phyloP scores from a whole-genome alignment of 2,888 invertebrate genomes.

The Leptopilina drosophilae region DNA sequence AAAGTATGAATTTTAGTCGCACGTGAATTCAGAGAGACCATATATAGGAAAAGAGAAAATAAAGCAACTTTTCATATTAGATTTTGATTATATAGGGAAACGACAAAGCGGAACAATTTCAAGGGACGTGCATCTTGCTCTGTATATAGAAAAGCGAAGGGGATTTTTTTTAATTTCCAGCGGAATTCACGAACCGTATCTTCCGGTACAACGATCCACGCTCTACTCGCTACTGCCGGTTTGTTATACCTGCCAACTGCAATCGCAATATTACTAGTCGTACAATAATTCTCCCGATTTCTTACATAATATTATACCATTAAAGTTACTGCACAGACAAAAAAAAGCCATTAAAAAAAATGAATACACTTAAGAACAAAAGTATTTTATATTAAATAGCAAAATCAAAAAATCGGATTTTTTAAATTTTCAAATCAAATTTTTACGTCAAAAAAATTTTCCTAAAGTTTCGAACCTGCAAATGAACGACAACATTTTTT shows the following conservation, averaged over 20 bases:
- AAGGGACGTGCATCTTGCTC: conserved; percentile 49
- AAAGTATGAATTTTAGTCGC: too few relatives aligned
- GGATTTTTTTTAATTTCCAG: conserved; percentile 67
- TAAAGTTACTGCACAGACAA: not conserved
- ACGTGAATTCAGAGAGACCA: too few relatives aligned
- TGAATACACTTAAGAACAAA: too few relatives aligned
- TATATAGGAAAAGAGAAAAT: conserved; percentile 1
- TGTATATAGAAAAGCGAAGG: conserved; percentile 56
- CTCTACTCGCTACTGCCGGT: conserved; percentile 52
- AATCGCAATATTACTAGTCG: conserved; percentile 10
- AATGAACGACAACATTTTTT: too few relatives aligned
- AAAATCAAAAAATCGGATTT: too few relatives aligned
- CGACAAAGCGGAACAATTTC: conserved; percentile 49
- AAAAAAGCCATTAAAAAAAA: too few relatives aligned
- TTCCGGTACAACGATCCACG: conserved; percentile 72
- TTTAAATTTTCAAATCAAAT: too few relatives aligned
- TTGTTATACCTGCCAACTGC: conserved; percentile 52
- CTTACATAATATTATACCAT: not conserved
- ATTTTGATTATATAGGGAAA: conserved; percentile 34
- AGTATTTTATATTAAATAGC: too few relatives aligned
- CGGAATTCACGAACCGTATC: conserved; percentile 69
- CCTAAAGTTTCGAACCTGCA: too few relatives aligned
- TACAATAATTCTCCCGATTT: not conserved
- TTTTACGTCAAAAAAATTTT: too few relatives aligned
- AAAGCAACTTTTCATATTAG: conserved; percentile 1